Base-by-base conservation (phyloP, 2,888 invertebrate species). In the Melieria crassipennis region DNA sequence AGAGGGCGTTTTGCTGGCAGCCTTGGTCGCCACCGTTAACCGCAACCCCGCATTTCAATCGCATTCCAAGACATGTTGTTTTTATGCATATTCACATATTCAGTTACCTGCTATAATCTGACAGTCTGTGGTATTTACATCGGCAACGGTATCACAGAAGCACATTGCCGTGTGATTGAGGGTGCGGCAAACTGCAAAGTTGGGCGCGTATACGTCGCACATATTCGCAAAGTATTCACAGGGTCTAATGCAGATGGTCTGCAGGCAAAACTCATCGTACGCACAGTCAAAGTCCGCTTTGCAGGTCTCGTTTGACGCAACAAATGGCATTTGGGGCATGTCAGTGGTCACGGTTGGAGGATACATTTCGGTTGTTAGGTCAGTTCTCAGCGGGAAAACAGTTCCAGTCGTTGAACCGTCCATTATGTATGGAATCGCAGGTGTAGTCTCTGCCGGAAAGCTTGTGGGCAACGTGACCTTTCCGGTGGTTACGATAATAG, bases 21-120 rank as follows among this genome's bases (percentile, higher is more conserved):
- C 16, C 42, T 46, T 30, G 30, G 55, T 11, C 62, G 61, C 61
- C 61, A 45, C 61, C 46, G 45, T 16, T 55, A 69, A 56, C 73
- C 73, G 62, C 45, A 69, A 68, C 67, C 73, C 69, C 63, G 45
- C 65, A 71, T 65, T 68, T 69, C 65, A 71, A 69, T 69, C 60
- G 63, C 69, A 73, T 62, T 69, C 65, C 71, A 71, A 68, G 71
- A 73, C 73, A 70, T 56, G 55, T 50, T 55, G n/a, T 56, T 10
- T n/a, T 61, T 11, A 11, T 67, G 42, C 45, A 57, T 61, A 65
- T 9, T 30, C 42, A 70, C 43, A 66, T 48, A 62, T 55, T 64
- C 50, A 83, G 84, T 91, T 91, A 91, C 91, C 91, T 91, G 90
- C 89, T 87, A 88, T 87, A 83, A 87, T 84, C 86, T 87, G 88